phyloP scores from a whole-genome alignment of 2,797 vertebrate species.

The Ctenopoma kingsleyae region DNA sequence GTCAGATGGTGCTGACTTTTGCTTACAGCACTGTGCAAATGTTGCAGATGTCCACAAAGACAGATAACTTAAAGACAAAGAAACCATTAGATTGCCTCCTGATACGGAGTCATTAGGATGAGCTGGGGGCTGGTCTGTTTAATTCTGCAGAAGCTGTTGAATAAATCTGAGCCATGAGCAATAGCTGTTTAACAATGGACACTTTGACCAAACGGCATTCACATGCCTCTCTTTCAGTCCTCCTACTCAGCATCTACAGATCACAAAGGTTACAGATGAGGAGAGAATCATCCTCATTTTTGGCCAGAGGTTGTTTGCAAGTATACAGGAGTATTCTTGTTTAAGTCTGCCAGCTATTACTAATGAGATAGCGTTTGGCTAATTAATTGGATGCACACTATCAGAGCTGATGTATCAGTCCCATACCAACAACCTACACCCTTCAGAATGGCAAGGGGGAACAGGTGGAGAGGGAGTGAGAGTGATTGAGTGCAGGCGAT shows the following conservation, averaged over 20 bases:
- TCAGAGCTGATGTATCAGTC: conserved; percentile 62
- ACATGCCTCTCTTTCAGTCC: conserved; percentile 59
- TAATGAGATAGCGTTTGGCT: conserved; percentile 77
- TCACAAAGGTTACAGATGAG: conserved; percentile 68
- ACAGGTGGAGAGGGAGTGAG: conserved; percentile 46
- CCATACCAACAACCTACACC: conserved; percentile 69
- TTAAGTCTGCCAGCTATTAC: conserved; percentile 69
- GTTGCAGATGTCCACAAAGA: conserved; percentile 78
- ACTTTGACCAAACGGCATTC: conserved; percentile 60
- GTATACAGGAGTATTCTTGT: conserved; percentile 68
- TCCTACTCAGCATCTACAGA: conserved; percentile 74
- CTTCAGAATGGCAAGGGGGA: conserved; percentile 62
- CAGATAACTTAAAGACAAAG: conserved; percentile 74
- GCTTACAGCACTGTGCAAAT: conserved; percentile 78
- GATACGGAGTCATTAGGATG: conserved; percentile 69
- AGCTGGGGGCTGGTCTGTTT: conserved; percentile 56
- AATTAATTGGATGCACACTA: conserved; percentile 77
- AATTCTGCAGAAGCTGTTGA: conserved; percentile 61
- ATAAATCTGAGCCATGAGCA: conserved; percentile 66
- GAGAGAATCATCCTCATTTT: conserved; percentile 57
- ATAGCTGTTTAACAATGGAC: conserved; percentile 63
- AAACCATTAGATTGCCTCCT: conserved; percentile 73
- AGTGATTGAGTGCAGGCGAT: conserved; percentile 69
- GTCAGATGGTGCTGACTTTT: conserved; percentile 80
- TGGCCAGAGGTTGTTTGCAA: conserved; percentile 72